Evolutionary conservation across 1,140 invertebrate species (phyloP), one percentile per base, ranked within the genome.

Genomic region (Paraescarpia echinospica): DNA sequence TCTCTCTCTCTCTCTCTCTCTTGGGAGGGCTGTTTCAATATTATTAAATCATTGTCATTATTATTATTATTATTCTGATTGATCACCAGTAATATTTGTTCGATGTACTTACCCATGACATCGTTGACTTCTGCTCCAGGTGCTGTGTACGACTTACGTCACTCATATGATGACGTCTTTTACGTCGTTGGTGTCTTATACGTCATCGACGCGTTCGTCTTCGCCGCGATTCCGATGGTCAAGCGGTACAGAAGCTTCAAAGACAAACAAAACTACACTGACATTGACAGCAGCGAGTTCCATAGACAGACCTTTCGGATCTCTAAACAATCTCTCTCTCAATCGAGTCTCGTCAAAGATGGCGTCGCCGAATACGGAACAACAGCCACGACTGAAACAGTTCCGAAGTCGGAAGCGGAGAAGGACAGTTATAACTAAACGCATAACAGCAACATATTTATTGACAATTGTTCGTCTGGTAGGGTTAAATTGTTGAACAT

Each of bases 101-200:
- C 27, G 6, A 77, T 77, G 5, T 77, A 77, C 14, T 27, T 77
- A 18, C 59, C 22, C 27, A 18, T 77, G 59, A 77, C 22, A 18
- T 77, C 59, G 22, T 27, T 77, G 59, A 77, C 59, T 77, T 77
- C 9, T 18, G 59, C 22, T 18, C 90, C 77, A 94, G 94, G 94
- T 35, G 89, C 92, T 12, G 89, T 94, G 27, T 94, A 89, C 91
- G 94, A 94, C 89, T 33, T 94, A 12, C 93, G 92, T 91, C 34
- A 93, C 22, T 93, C 92, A 27, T 94, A 94, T 41, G 93, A 94
- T 77, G 94, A 94, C 77, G 94, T 94, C 9, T 94, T 93, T 89
- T 94, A 92, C 92, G 93, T 94, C 33, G 92, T 92, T 34, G 94
- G 94, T 27, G 35, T 91, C 34, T 35, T 94, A 27, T 94, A 94